A percentile compares a stretch with the other conserved stretches of the same genome.
phyloP scores from a whole-genome alignment of 2,113 vertebrate species.

The Apodemus speciosus region DNA sequence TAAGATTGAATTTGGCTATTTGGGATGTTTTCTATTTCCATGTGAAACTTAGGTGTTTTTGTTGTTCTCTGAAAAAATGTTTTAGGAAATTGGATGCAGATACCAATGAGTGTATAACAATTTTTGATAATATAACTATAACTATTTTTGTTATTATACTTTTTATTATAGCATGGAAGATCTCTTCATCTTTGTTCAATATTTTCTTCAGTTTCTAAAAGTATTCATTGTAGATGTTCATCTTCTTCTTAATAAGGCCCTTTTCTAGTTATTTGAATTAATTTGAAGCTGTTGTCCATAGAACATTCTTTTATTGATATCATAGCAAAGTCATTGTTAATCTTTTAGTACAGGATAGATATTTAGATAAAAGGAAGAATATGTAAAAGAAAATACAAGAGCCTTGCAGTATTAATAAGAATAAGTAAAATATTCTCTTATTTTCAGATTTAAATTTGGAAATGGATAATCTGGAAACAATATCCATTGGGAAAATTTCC shows the following conservation, averaged over 20 bases:
- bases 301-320: background rate
- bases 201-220: background rate
- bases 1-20: background rate
- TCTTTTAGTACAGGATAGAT: background rate
- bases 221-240: background rate
- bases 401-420: background rate
- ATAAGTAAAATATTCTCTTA: slow-evolving; percentile 35
- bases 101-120: background rate
- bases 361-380: background rate
- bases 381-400: background rate
- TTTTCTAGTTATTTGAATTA: background rate
- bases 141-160: background rate
- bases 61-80: background rate
- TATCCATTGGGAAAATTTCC: slow-evolving; percentile 73
- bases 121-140: background rate
- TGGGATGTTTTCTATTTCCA: background rate
- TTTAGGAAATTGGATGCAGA: background rate
- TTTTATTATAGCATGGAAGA: background rate
- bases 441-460: slow-evolving; percentile 66
- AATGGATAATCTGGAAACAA: slow-evolving; percentile 51
- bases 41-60: background rate
- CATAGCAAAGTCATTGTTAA: background rate
- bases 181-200: background rate
- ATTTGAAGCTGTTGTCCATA: background rate
- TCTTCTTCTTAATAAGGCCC: background rate